phyloP scores from a whole-genome alignment of 1,140 invertebrate species.

The Acromyrmex charruanus region DNA sequence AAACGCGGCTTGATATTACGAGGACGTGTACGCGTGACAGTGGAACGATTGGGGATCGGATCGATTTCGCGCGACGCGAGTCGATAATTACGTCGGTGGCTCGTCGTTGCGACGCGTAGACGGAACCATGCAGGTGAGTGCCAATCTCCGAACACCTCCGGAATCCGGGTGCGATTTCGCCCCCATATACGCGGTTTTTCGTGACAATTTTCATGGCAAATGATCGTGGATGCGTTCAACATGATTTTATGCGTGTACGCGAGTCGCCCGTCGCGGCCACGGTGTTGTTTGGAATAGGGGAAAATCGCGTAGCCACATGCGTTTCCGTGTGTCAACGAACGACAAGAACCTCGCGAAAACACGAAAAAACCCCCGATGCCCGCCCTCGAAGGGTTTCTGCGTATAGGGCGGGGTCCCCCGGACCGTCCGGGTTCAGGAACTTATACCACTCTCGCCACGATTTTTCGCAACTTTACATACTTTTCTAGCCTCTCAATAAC shows the following conservation, averaged over 20 bases:
- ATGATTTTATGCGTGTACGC: conserved; percentile 35
- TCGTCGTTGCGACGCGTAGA: conserved; percentile 83
- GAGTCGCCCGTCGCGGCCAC: conserved; percentile 61
- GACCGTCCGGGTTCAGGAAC: conserved; percentile 71
- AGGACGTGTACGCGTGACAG: conserved; percentile 61
- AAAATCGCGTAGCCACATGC: conserved; percentile 78
- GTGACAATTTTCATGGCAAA: conserved; percentile 46
- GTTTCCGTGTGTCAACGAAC: conserved; percentile 67
- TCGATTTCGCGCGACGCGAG: conserved; percentile 45
- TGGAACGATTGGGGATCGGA: conserved; percentile 68
- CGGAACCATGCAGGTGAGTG: conserved; percentile 86
- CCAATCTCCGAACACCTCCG: conserved; percentile 13
- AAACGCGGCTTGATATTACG: conserved; percentile 68
- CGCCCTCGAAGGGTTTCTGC: conserved; percentile 62
- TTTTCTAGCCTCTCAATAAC: conserved; percentile 80
- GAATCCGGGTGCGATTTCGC: conserved; percentile 71
- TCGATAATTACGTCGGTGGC: conserved; percentile 48
- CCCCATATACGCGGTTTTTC: conserved; percentile 18
- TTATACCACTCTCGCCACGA: conserved; percentile 63
- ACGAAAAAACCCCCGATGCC: conserved; percentile 68
- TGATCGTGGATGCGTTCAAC: background rate
- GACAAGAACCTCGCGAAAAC: conserved; percentile 73
- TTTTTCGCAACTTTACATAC: conserved; percentile 78
- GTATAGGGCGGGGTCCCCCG: conserved; percentile 78
- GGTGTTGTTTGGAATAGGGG: conserved; percentile 84